Base-by-base conservation (phyloP, 1,140 invertebrate genomes). In the Mylabris phalerata region DNA sequence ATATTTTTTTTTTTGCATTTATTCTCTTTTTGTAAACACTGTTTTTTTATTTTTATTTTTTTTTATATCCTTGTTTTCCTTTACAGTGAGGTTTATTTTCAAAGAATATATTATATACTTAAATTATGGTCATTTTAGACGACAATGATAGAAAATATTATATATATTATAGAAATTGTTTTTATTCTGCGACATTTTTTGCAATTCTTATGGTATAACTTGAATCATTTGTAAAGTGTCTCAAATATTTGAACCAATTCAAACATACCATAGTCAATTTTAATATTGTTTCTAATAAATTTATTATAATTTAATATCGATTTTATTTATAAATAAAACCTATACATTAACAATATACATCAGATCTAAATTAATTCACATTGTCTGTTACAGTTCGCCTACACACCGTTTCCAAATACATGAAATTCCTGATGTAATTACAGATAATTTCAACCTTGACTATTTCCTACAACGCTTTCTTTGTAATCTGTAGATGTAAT, bases 261-360 rank as follows among this genome's bases (percentile, higher is more conserved):
- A 63, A 57, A 59, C 57, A 64, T 69, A 66, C 64, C 63, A 67
- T 69, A 69, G 67, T 67, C 66, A 67, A 64, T 69, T 70, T 71
- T 71, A 71, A 68, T 71, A 71, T 71, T 69, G 66, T 71, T 71
- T 71, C 63, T 71, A 69, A 71, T 69, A 67, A 71, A 71, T 57
- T 63, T 57, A 63, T 57, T 61, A 61, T 61, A 44, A 61, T 55
- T 61, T 61, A 54, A n/a, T 32, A 32, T 32, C 32, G 32, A 32
- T 32, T 32, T 32, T 32, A 32, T 32, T 32, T 32, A 32, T 32
- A 32, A 5, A 32, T 4, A 32, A 32, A 32, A 5, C 32, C 32
- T 32, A 32, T 32, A 32, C 32, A 4, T 5, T 5, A 32, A 32
- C 3, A 7, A 7, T 32, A 32, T 5, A 32, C 32, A 32, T 32